A percentile compares a stretch with the other conserved stretches of the same genome.
phyloP scores from a whole-genome alignment of 1,140 invertebrate species.

The Hirudo medicinalis region DNA sequence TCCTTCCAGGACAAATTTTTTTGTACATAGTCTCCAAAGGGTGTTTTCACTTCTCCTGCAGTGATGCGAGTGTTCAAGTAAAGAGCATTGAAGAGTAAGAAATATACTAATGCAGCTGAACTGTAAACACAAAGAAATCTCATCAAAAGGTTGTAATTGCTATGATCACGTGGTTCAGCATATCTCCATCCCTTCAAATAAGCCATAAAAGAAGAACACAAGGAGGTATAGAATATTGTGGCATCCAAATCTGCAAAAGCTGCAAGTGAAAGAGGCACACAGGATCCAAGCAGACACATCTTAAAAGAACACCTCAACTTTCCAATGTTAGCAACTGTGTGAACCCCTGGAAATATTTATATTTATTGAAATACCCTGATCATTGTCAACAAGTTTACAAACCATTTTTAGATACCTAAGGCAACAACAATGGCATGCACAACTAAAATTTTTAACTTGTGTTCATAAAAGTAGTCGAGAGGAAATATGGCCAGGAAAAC shows the following conservation, averaged over 20 bases:
- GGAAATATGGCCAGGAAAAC: conserved; percentile 2
- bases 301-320: neutral
- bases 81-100: neutral
- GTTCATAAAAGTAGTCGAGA: neutral
- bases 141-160: neutral
- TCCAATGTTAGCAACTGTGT: conserved; percentile 1
- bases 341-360: neutral
- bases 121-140: conserved; percentile 1
- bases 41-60: neutral
- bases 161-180: neutral
- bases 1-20: neutral
- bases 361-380: neutral
- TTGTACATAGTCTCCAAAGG: neutral
- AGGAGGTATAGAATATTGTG: neutral
- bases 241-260: neutral
- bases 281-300: neutral
- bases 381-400: neutral
- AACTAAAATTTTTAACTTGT: neutral
- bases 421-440: conserved; percentile 6
- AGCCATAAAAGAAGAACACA: neutral
- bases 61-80: conserved; percentile 8
- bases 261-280: neutral
- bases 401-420: neutral
- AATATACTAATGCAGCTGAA: neutral
- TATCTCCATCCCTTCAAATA: neutral